Base-by-base conservation (phyloP, 2,113 vertebrate species). In the Eidolon helvum region DNA sequence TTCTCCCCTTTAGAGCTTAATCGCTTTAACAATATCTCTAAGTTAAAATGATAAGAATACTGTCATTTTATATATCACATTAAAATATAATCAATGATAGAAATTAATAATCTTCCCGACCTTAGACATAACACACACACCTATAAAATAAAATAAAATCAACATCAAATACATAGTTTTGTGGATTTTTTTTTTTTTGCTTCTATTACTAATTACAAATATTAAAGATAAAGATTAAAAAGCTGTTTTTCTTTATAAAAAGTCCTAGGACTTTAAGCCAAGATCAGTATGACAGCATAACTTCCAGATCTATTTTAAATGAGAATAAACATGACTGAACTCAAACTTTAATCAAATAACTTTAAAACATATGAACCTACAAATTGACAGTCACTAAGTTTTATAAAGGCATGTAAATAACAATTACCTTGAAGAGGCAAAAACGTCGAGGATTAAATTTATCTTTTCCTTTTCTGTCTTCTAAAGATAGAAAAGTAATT, bases 391-490 rank as follows among this genome's bases (percentile, higher is more conserved):
- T 91, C 45, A 93, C 5, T 80, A 84, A 85, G 24, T 28, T 84
- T 91, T 53, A 91, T 65, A 65, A 88, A 33, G 16, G 7, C 40
- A 82, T 24, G 26, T 28, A 94, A 72, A 59, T 53, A 92, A 91
- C 43, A 91, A 53, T 98, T 98, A 99, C 99, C 99, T 99, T 99
- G 98, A 99, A 99, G 97, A 99, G 99, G 97, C 99, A 99, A 99
- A 99, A 99, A 95, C 99, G 99, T 92, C 99, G 99, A 87, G 99
- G 99, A 98, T 99, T 99, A 97, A 99, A 99, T 98, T 99, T 99
- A 99, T 99, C 99, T 98, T 99, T 99, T 96, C 99, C 99, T 97
- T 99, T 99, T 95, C 99, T 99, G 97, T 99, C 99, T 98, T 99
- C 99, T 95, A 99, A 99, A 94, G 99, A 99, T 91, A 99, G 99